Conservation (phyloP, 2,888 invertebrate genomes). For the Ormyrus rosae region DNA sequence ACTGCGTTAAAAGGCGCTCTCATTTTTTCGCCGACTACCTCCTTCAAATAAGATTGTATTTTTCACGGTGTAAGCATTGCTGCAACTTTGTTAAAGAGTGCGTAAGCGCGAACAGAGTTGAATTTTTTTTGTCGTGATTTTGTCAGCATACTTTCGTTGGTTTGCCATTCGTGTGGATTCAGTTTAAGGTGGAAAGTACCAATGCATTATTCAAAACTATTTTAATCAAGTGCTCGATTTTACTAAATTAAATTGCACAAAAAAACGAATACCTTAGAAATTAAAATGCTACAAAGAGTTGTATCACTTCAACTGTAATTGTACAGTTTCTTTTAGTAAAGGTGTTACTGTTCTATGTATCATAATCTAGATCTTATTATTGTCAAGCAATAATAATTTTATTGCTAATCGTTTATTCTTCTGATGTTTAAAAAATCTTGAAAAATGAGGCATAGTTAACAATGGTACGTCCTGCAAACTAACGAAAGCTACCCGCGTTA, state of each 20-base stretch:
- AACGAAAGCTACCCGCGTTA: conserved; percentile 37
- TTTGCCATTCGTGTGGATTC: not conserved
- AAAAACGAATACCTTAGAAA: too few relatives aligned
- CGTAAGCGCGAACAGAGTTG: not conserved
- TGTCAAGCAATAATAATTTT: too few relatives aligned
- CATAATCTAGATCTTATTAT: too few relatives aligned
- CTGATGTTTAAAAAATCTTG: conserved; percentile 10
- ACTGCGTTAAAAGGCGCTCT: not conserved
- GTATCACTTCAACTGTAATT: too few relatives aligned
- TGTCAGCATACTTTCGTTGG: conserved; percentile 26
- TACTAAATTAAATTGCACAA: too few relatives aligned
- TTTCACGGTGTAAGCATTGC: conserved; percentile 16
- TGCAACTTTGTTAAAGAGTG: conserved; percentile 1
- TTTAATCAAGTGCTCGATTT: not conserved
- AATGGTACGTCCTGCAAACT: conserved; percentile 28
- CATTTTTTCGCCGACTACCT: conserved; percentile 32
- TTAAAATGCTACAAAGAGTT: too few relatives aligned
- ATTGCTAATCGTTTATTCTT: not conserved
- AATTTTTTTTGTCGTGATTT: not conserved
- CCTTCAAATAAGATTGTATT: conserved; percentile 33
- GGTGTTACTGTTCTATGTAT: too few relatives aligned
- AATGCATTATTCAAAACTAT: not conserved
- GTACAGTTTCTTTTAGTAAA: too few relatives aligned
- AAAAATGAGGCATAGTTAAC: not conserved
- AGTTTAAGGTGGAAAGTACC: not conserved